Evolutionary conservation across 2,113 vertebrate genomes (phyloP).

Genomic region (Phrynosoma blainvillii): DNA sequence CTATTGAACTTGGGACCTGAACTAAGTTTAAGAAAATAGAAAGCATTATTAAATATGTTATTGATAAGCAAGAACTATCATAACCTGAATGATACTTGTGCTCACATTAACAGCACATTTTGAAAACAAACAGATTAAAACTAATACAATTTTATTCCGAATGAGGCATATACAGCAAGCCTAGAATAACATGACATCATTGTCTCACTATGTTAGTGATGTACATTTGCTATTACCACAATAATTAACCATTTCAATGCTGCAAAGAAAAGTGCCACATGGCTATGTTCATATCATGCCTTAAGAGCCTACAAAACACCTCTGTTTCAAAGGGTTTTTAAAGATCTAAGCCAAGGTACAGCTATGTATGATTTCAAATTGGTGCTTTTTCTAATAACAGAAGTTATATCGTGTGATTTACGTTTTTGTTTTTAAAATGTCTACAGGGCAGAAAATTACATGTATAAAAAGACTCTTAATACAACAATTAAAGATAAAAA

Average conservation of each 20-base stretch:
- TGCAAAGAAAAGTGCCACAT: not conserved
- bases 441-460: not conserved
- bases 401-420: not conserved
- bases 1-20: conserved; percentile 93
- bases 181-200: not conserved
- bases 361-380: not conserved
- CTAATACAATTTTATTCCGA: not conserved
- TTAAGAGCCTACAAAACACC: not conserved
- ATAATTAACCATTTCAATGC: not conserved
- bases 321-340: not conserved
- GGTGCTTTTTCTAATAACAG: not conserved
- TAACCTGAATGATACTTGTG: not conserved
- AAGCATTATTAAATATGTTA: not conserved
- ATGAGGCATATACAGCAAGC: not conserved
- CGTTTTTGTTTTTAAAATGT: not conserved
- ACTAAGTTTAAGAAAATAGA: conserved; percentile 81
- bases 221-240: not conserved
- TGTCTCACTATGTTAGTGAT: not conserved
- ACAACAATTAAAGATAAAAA: not conserved
- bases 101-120: not conserved
- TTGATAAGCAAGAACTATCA: not conserved
- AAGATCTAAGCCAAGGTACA: not conserved
- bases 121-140: not conserved
- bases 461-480: not conserved
- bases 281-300: not conserved